A percentile compares a stretch with the other conserved stretches of the same genome.
These are phyloP conservation scores for Melanostoma scalare DNA, from an alignment of 2,888 invertebrate genomes.

Conservation along the genomic window DNA sequence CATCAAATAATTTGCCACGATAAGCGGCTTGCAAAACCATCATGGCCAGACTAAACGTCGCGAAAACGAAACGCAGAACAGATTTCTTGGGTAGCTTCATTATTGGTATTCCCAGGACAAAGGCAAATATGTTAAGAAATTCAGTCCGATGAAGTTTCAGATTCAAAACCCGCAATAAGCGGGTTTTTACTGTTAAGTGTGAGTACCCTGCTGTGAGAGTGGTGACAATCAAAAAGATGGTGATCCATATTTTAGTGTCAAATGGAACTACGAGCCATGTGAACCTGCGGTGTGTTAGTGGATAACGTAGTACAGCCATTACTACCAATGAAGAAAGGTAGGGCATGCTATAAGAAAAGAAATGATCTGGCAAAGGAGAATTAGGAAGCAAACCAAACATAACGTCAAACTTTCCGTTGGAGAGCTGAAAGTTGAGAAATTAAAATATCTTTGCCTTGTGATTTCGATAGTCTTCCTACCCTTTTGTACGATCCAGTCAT, in stretches of 20 bases:
- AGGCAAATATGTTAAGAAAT: neutral
- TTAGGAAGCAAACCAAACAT: neutral
- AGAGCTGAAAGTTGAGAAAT: neutral
- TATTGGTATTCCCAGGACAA: neutral
- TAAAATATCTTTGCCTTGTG: neutral
- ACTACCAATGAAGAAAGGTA: neutral
- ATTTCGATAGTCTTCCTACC: neutral
- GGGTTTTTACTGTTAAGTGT: neutral
- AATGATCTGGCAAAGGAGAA: neutral
- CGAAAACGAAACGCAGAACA: neutral
- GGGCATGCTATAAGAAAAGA: neutral
- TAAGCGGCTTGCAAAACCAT: constrained; percentile 78
- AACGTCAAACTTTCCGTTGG: neutral
- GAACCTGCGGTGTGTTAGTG: neutral
- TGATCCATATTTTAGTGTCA: no score
- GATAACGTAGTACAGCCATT: neutral
- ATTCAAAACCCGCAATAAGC: neutral
- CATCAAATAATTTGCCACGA: constrained; percentile 77
- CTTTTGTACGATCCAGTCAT: neutral
- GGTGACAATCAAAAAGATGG: no score
- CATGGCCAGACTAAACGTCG: constrained; percentile 61
- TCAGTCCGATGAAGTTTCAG: neutral
- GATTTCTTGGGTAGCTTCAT: neutral
- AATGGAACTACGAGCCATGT: neutral
- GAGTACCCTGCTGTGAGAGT: neutral